A percentile compares a stretch with the other conserved stretches of the same genome.
Evolutionary conservation across 2,113 vertebrate species (phyloP).

Genomic region (Hippolais icterina): DNA sequence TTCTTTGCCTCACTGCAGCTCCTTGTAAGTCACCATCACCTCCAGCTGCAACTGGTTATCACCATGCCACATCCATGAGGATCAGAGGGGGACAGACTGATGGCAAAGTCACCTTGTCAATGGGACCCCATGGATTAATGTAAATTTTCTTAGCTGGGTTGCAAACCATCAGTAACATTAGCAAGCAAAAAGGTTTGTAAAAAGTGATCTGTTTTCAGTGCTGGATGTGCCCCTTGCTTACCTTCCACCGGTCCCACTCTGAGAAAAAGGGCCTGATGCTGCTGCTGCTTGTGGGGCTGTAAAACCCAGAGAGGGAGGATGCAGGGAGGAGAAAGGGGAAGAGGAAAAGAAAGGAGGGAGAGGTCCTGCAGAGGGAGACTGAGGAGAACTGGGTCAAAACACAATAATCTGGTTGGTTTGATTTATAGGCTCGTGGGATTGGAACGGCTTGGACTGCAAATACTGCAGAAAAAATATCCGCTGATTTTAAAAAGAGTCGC

Average conservation of each 20-base stretch:
- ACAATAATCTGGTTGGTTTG: neutral
- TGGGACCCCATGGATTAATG: neutral
- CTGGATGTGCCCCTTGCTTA: neutral
- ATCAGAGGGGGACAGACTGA: neutral
- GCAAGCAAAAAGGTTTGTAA: neutral
- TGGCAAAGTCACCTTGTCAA: neutral
- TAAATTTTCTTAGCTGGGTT: neutral
- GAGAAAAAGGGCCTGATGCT: neutral
- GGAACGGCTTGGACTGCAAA: neutral
- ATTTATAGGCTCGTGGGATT: neutral
- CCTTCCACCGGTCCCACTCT: neutral
- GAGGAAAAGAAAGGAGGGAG: neutral
- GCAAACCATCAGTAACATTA: neutral
- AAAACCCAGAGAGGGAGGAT: neutral
- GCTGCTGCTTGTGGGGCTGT: neutral
- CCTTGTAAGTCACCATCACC: neutral
- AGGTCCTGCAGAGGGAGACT: neutral
- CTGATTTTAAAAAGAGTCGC: neutral
- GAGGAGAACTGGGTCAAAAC: slow-evolving; percentile 5
- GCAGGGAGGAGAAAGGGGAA: neutral
- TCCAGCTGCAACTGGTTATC: neutral
- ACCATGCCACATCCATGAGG: fast-evolving
- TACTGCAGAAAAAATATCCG: neutral
- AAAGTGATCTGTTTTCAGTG: neutral
- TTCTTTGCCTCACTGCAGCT: neutral